These are phyloP conservation scores for Thymelicus lineola DNA, from an alignment of 2,888 invertebrate species.

Conservation along the genomic window DNA sequence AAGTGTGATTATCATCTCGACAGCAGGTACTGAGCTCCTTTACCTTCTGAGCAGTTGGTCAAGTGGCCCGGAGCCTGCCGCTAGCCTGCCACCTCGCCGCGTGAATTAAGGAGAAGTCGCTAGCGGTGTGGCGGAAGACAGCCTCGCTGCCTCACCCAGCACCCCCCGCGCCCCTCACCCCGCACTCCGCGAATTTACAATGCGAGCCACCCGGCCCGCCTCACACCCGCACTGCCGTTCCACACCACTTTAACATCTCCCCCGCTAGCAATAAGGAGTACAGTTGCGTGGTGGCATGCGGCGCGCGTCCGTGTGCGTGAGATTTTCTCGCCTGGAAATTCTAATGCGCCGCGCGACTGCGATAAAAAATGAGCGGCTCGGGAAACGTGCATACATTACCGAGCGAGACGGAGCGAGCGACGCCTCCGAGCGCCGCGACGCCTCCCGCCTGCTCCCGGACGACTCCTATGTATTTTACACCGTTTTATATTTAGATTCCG, in stretches of 20 bases:
- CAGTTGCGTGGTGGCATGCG: constrained; percentile 38
- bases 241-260: constrained; percentile 37
- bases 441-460: constrained; percentile 46
- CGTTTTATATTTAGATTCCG: constrained; percentile 72
- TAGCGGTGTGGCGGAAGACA: too few species aligned
- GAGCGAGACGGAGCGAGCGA: constrained; percentile 63
- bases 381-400: constrained; percentile 82
- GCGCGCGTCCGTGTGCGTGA: constrained; percentile 65
- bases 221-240: constrained; percentile 47
- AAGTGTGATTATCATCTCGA: too few species aligned
- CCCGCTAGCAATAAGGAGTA: constrained; percentile 39
- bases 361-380: constrained; percentile 83
- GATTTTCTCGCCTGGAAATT: constrained; percentile 84
- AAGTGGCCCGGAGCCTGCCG: too few species aligned
- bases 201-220: constrained; percentile 61
- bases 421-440: constrained; percentile 48
- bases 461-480: constrained; percentile 65
- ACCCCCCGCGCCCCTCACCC: constrained; percentile 36
- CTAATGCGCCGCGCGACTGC: constrained; percentile 83
- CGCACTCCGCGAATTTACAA: constrained; percentile 75
- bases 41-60: too few species aligned
- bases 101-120: too few species aligned
- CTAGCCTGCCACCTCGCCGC: too few species aligned
- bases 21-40: too few species aligned
- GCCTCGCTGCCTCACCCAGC: too few species aligned